Evolutionary conservation across 2,113 vertebrate genomes (phyloP).

Genomic region (Pycnonotus jocosus): DNA sequence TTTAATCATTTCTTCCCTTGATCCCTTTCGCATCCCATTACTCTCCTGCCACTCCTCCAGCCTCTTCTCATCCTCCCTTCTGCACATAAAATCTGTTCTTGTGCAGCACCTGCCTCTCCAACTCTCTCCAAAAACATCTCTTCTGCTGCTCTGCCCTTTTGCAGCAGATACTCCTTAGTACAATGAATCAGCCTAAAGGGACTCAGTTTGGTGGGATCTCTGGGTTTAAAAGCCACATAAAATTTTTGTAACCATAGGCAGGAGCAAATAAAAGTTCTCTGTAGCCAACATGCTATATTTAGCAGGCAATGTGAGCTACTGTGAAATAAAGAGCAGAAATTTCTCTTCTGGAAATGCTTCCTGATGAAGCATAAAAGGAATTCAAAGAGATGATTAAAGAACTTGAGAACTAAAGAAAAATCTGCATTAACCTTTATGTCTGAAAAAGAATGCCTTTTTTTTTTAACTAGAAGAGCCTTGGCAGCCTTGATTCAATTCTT

Average conservation of each 20-base stretch:
- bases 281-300: background rate
- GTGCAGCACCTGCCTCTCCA: background rate
- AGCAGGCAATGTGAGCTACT: background rate
- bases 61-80: background rate
- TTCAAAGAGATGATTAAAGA: slow-evolving; percentile 12
- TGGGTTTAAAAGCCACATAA: background rate
- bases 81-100: background rate
- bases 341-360: background rate
- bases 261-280: background rate
- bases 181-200: background rate
- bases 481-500: background rate
- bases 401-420: slow-evolving; percentile 22
- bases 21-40: background rate
- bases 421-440: background rate
- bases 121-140: background rate
- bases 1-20: background rate
- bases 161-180: background rate
- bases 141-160: background rate
- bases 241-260: background rate
- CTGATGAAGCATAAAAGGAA: slow-evolving; percentile 1
- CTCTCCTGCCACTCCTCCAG: background rate
- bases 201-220: background rate
- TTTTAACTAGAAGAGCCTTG: background rate
- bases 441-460: background rate
- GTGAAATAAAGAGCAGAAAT: background rate